Percentiles rank a stretch among this genome's conserved stretches.
These are phyloP conservation scores for Tupaia chinensis DNA, from an alignment of 2,113 vertebrate species.

Conservation along the genomic window DNA sequence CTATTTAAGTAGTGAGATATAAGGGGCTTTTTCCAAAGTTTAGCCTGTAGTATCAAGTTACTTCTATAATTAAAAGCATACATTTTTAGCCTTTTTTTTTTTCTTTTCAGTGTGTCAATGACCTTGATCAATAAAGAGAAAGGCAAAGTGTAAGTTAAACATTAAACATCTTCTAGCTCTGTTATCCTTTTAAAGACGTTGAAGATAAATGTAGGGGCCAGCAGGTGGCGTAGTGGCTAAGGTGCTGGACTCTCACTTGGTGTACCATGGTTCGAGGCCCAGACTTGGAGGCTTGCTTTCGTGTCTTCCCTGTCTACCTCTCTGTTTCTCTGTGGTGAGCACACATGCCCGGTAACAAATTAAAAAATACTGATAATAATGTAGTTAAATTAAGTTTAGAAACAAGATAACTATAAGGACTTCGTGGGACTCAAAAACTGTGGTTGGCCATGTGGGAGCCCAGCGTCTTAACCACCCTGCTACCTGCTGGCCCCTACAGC, in stretches of 20 bases:
- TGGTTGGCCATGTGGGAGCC: too few relatives aligned
- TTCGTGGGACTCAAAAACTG: neutral
- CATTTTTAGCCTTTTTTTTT: neutral
- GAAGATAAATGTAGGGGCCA: neutral
- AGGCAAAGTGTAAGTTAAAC: slow-evolving; percentile 14
- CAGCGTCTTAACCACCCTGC: too few relatives aligned
- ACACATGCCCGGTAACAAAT: too few relatives aligned
- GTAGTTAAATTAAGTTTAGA: too few relatives aligned
- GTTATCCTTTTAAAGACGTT: slow-evolving; percentile 8
- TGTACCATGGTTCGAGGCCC: too few relatives aligned
- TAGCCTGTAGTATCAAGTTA: slow-evolving; percentile 10
- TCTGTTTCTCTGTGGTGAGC: too few relatives aligned
- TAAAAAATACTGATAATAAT: too few relatives aligned
- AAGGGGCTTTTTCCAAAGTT: slow-evolving; percentile 12
- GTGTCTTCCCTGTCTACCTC: too few relatives aligned
- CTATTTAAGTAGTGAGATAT: neutral
- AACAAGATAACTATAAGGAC: neutral
- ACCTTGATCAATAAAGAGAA: slow-evolving; percentile 39
- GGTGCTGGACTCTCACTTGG: too few relatives aligned
- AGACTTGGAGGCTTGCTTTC: too few relatives aligned
- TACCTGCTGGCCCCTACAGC: too few relatives aligned
- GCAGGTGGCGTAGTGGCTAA: too few relatives aligned
- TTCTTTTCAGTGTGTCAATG: neutral
- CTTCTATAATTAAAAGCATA: neutral
- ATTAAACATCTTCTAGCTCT: neutral